Conservation (phyloP, 2,797 vertebrate species). For the Argentina silus region DNA sequence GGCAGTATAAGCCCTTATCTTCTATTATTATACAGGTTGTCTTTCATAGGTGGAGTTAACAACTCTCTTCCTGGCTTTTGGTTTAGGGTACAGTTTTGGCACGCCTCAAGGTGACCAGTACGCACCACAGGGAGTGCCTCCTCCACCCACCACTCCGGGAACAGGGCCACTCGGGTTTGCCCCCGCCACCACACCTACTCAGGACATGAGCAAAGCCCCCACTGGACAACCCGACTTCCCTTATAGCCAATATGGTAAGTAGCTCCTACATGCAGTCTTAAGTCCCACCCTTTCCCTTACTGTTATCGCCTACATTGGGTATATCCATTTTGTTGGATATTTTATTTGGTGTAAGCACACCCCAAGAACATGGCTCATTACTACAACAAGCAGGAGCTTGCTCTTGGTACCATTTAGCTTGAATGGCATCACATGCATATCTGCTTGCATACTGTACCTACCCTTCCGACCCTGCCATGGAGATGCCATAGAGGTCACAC, state of each 20-base stretch:
- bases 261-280: slow-evolving; percentile 23
- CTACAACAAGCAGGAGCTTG: slow-evolving; percentile 59
- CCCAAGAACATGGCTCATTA: slow-evolving; percentile 47
- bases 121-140: slow-evolving; percentile 91
- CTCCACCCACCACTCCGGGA: slow-evolving; percentile 93
- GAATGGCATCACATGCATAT: slow-evolving; percentile 69
- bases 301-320: slow-evolving; percentile 9
- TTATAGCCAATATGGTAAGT: slow-evolving; percentile 99
- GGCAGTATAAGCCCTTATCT: no score
- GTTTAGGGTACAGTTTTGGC: slow-evolving; percentile 90
- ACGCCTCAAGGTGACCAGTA: slow-evolving; percentile 97
- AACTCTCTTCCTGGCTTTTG: background rate
- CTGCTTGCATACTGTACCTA: slow-evolving; percentile 67
- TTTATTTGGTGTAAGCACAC: slow-evolving; percentile 47
- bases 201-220: slow-evolving; percentile 97
- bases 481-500: slow-evolving; percentile 59
- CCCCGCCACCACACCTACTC: slow-evolving; percentile 93
- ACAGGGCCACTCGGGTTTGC: slow-evolving; percentile 91
- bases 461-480: slow-evolving; percentile 47
- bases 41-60: no score
- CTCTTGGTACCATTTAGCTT: slow-evolving; percentile 68
- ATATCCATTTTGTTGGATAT: slow-evolving; percentile 46
- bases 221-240: slow-evolving; percentile 95
- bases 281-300: background rate
- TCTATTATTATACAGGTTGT: no score